A percentile compares a stretch with the other conserved stretches of the same genome.
phyloP scores from a whole-genome alignment of 2,888 invertebrate species.

The Drosophila anomalipes region DNA sequence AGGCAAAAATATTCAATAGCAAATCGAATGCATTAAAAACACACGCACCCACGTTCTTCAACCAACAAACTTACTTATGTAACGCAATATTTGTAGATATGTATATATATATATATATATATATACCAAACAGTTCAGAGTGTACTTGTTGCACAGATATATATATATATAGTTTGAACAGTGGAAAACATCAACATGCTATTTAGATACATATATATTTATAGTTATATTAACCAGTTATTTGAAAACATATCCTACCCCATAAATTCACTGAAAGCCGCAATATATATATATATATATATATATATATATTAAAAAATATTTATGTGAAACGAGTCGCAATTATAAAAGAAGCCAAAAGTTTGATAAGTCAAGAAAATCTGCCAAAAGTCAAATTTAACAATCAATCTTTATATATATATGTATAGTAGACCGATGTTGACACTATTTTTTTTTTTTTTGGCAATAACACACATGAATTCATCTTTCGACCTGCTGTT shows the following conservation, averaged over 20 bases:
- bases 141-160: background rate
- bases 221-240: background rate
- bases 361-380: background rate
- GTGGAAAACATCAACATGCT: background rate
- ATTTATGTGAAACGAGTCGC: background rate
- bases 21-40: slow-evolving; percentile 54
- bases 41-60: slow-evolving; percentile 55
- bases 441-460: background rate
- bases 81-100: slow-evolving; percentile 7
- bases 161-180: background rate
- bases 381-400: background rate
- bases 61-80: slow-evolving; percentile 22
- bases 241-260: background rate
- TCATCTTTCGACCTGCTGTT: no score
- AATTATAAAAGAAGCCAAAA: background rate
- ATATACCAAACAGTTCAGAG: background rate
- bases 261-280: background rate
- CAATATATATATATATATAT: background rate
- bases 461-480: no score
- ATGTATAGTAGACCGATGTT: background rate
- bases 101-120: background rate
- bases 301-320: background rate
- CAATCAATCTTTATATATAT: background rate
- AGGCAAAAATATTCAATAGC: slow-evolving; percentile 43
- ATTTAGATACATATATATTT: no score